These are phyloP conservation scores for Polyodon spathula DNA, from an alignment of 2,113 vertebrate species.

Conservation along the genomic window DNA sequence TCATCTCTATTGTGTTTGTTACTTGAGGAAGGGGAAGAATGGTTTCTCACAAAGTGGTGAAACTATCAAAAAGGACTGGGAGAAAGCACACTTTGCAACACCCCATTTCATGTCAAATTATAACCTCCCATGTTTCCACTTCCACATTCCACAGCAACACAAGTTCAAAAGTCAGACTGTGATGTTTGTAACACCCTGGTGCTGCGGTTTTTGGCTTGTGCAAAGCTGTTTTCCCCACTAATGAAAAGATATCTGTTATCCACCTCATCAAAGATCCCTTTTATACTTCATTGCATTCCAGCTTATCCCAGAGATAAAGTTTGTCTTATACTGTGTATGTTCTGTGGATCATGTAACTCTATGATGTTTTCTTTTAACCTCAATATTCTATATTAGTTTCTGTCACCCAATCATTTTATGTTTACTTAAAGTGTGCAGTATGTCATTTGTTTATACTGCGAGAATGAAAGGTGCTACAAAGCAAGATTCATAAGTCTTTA, in stretches of 20 bases:
- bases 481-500: too few species aligned
- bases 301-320: neutral
- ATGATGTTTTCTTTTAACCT: too few species aligned
- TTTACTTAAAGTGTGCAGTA: too few species aligned
- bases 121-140: neutral
- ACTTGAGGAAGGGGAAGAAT: neutral
- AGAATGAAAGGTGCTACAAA: too few species aligned
- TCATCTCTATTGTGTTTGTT: neutral
- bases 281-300: neutral
- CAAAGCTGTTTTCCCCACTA: neutral
- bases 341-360: too few species aligned
- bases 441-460: too few species aligned
- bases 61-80: neutral
- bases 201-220: neutral
- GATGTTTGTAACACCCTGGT: neutral
- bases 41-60: neutral
- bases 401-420: too few species aligned
- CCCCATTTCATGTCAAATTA: neutral
- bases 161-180: slow-evolving; percentile 2
- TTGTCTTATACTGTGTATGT: neutral
- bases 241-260: neutral
- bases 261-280: neutral
- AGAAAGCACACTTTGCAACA: neutral
- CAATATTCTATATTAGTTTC: too few species aligned
- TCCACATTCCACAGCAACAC: slow-evolving; percentile 1